Percentiles rank a stretch among this genome's conserved stretches.
Conservation (phyloP, 92 coral and sea anemone genomes). For the Galaxea fascicularis region DNA sequence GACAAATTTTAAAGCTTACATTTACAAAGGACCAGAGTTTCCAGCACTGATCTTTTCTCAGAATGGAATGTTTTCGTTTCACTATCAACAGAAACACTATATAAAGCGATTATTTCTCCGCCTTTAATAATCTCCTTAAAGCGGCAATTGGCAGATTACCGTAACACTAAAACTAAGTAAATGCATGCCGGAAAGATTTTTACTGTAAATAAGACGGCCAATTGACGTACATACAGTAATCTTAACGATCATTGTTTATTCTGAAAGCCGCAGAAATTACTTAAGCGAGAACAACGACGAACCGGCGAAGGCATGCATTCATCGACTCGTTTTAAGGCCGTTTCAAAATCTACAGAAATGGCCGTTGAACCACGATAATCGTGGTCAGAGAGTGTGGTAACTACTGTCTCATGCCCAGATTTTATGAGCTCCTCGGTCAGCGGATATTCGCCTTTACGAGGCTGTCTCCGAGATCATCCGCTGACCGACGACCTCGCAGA, state of each 20-base stretch:
- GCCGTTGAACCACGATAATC: no score
- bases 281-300: neutral
- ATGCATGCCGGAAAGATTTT: neutral
- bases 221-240: neutral
- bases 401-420: neutral
- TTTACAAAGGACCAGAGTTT: neutral
- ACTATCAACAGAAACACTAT: conserved; percentile 1
- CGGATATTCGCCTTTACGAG: neutral
- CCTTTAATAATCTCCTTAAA: neutral
- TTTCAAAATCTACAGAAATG: no score
- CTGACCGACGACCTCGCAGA: no score
- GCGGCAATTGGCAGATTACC: neutral
- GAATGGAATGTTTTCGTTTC: neutral
- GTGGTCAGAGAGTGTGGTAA: no score
- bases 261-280: neutral
- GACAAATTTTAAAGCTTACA: neutral
- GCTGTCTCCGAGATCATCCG: no score
- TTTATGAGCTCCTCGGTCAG: neutral
- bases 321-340: no score
- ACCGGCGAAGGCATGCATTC: no score
- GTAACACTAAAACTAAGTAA: no score
- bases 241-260: neutral
- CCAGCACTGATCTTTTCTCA: neutral
- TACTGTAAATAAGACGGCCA: neutral
- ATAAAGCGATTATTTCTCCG: neutral